Percentiles rank a stretch among this genome's conserved stretches.
phyloP scores from a whole-genome alignment of 1,140 invertebrate genomes.

The Zophobas atratus region DNA sequence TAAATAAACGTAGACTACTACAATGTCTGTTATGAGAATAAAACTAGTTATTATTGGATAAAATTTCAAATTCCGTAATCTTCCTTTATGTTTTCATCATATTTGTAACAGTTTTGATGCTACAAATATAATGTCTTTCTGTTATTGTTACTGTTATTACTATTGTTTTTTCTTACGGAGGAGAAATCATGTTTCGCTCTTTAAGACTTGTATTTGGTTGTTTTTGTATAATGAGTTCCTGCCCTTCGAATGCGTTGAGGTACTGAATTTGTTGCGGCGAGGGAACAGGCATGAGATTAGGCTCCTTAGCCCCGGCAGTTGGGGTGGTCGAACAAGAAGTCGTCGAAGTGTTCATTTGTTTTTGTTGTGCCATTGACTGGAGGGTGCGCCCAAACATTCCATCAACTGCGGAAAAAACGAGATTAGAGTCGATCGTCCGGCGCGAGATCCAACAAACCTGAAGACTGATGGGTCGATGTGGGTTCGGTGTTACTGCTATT shows the following conservation, averaged over 20 bases:
- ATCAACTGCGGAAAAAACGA: conserved; percentile 71
- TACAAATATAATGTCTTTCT: not conserved
- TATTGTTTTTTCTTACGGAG: conserved; percentile 62
- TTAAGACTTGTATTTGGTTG: conserved; percentile 93
- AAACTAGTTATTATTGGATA: too few species aligned
- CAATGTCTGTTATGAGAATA: too few species aligned
- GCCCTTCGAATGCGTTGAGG: conserved; percentile 95
- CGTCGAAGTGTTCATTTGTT: conserved; percentile 70
- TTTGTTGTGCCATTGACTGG: conserved; percentile 84
- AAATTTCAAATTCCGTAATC: too few species aligned
- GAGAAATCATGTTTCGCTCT: conserved; percentile 68
- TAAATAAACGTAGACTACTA: too few species aligned
- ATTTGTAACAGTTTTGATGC: too few species aligned
- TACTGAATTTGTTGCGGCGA: conserved; percentile 97
- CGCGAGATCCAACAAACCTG: conserved; percentile 63
- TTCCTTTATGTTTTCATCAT: too few species aligned
- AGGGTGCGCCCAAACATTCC: conserved; percentile 86
- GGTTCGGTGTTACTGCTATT: conserved; percentile 67
- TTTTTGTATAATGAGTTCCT: conserved; percentile 97
- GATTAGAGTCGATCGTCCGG: not conserved
- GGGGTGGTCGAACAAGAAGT: conserved; percentile 64
- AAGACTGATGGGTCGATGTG: conserved; percentile 68
- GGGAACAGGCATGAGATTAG: conserved; percentile 95
- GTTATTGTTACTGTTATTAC: not conserved
- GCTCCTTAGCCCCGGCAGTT: conserved; percentile 75